A percentile compares a stretch with the other conserved stretches of the same genome.
Evolutionary conservation across 1,140 invertebrate species (phyloP).

Genomic region (Brachystomella parvula): DNA sequence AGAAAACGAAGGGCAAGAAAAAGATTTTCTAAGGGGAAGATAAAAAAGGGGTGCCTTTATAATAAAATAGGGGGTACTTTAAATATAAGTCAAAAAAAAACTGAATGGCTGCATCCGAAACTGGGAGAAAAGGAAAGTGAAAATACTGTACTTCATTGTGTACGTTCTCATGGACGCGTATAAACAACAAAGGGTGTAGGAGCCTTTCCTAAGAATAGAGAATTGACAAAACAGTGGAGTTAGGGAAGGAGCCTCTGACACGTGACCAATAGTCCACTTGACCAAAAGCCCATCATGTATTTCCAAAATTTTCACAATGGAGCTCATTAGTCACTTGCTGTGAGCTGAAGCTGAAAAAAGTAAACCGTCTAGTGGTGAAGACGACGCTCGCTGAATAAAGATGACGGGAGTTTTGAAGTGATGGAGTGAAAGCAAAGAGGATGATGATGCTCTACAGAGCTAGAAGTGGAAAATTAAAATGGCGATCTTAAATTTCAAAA

Average conservation of each 20-base stretch:
- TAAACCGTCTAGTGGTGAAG: background rate
- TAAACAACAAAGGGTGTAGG: too few species aligned
- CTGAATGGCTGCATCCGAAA: too few species aligned
- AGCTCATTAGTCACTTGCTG: slow-evolving; percentile 12
- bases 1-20: too few species aligned
- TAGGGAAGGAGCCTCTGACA: background rate
- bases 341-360: background rate
- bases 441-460: background rate
- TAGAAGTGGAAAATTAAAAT: background rate
- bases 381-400: background rate
- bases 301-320: background rate
- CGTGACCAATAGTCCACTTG: slow-evolving; percentile 3
- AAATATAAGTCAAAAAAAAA: too few species aligned
- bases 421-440: background rate
- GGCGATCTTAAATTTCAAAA: slow-evolving; percentile 3
- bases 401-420: background rate
- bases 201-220: too few species aligned
- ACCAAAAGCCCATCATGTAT: slow-evolving; percentile 5
- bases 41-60: too few species aligned
- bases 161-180: too few species aligned
- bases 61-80: too few species aligned
- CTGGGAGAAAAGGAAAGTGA: too few species aligned
- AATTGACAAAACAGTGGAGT: background rate
- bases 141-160: background rate
- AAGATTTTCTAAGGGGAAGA: too few species aligned